These are phyloP conservation scores for Sclerodermus sp. DNA, from an alignment of 2,888 invertebrate species.

Conservation along the genomic window DNA sequence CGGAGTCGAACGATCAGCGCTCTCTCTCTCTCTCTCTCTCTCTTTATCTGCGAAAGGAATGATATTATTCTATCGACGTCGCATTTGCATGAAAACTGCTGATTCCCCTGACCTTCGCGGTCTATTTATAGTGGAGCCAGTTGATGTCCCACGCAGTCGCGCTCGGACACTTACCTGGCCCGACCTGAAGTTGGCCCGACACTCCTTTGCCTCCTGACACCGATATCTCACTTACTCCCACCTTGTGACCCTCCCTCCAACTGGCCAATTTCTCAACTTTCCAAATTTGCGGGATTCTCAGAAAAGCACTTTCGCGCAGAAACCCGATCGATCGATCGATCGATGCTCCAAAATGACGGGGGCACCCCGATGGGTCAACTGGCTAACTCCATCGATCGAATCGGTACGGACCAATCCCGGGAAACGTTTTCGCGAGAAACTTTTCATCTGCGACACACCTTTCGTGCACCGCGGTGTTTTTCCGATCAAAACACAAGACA, in stretches of 20 bases:
- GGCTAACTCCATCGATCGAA: too few species aligned
- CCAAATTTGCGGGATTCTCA: too few species aligned
- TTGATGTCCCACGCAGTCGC: slow-evolving; percentile 42
- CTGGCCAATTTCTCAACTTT: too few species aligned
- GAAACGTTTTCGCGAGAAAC: neutral
- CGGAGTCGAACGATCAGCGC: too few species aligned
- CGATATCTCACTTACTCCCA: neutral
- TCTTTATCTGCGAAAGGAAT: slow-evolving; percentile 1
- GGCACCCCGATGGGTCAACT: too few species aligned
- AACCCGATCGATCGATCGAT: too few species aligned
- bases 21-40: too few species aligned
- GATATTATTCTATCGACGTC: slow-evolving; percentile 2
- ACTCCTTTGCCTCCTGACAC: neutral
- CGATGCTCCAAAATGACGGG: too few species aligned
- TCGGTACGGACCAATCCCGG: too few species aligned
- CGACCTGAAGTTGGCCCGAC: too few species aligned
- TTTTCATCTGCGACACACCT: neutral
- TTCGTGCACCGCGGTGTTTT: neutral
- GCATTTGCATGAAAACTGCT: slow-evolving; percentile 51
- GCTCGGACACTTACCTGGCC: neutral
- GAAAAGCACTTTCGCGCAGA: too few species aligned
- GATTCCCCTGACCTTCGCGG: slow-evolving; percentile 53
- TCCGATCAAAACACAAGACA: neutral
- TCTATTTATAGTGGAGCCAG: slow-evolving; percentile 50
- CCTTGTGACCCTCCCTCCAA: too few species aligned